Conservation (phyloP, 2,797 vertebrate genomes). For the Ctenopoma kingsleyae region DNA sequence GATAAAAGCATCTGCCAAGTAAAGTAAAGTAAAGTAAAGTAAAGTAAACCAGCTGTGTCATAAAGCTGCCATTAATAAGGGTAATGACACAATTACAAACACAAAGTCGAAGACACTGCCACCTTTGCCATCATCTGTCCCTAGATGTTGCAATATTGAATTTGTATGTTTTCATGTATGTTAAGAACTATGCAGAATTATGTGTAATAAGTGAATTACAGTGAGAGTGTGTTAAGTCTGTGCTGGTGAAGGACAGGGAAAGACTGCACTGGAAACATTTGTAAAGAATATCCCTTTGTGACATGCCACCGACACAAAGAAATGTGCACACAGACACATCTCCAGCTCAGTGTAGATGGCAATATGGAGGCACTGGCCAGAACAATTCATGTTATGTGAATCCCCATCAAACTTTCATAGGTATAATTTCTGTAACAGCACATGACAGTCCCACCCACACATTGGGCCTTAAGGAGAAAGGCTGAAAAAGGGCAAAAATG, state of each 20-base stretch:
- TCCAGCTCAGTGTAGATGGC: slow-evolving; percentile 26
- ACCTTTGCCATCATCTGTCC: not conserved
- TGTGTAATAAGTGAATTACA: too few species aligned
- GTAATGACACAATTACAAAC: not conserved
- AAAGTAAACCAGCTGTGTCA: not conserved
- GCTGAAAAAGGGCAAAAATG: slow-evolving; percentile 43
- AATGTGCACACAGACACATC: slow-evolving; percentile 24
- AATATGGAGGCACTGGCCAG: slow-evolving; percentile 41
- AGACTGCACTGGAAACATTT: slow-evolving; percentile 7
- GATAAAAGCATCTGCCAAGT: too few species aligned
- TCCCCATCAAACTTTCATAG: slow-evolving; percentile 71
- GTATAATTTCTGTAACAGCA: slow-evolving; percentile 62
- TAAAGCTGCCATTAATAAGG: not conserved
- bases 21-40: too few species aligned
- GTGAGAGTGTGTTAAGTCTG: not conserved
- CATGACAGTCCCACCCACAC: slow-evolving; percentile 70
- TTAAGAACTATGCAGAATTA: too few species aligned
- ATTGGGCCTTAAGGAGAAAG: slow-evolving; percentile 41
- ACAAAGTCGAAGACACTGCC: not conserved
- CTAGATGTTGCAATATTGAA: not conserved
- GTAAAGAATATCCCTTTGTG: slow-evolving; percentile 19
- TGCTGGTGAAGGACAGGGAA: not conserved
- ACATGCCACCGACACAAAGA: slow-evolving; percentile 8
- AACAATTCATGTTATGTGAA: slow-evolving; percentile 60
- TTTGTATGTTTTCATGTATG: not conserved